Base-by-base conservation (phyloP, 2,797 vertebrate species). In the Leptodactylus fallax region DNA sequence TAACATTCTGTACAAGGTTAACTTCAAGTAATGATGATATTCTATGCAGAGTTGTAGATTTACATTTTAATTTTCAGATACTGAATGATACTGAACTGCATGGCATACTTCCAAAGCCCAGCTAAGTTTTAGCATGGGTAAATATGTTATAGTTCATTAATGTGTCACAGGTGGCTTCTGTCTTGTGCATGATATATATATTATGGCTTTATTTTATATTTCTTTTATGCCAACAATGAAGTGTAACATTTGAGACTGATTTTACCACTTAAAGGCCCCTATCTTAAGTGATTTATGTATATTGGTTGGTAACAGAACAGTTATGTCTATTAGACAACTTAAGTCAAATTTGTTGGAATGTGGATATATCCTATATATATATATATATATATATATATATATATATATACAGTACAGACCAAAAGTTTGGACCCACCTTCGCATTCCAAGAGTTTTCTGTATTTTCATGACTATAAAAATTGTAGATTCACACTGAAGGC, bases 141-240 rank as follows among this genome's bases (percentile, higher is more conserved):
- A 58, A 83, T 74, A 47, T 77, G 61, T 78, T 85, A 77, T 63
- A 36, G 74, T 25, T 53, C 72, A 61, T 27, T 53, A 85, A 65
- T 78, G 47, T 65, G 71, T 85, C 71, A 77, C 58, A 85, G 58
- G 16, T 51, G 56, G 56, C 74, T 49, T 11, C 27, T 61, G 58
- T 63, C 45, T 65, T 27, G 49, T 53, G 19, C 74, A 23, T 77
- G 3, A 21, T 77, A 77, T 47, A 36, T 36, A 36, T 36, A 36
- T 36, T 36, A 36, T 36, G 36, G 45, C 7, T 45, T 74, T 49
- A 47, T n/a, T 21, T 23, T 3, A 65, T 23, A 25, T 65, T 65
- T n/a, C 23, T 25, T n/a, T 3, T 71, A 71, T 71, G 27, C 16
- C 4, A 69, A 27, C 25, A 69, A 16, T 27, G 5, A 69, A 69